Percentiles rank a stretch among this genome's conserved stretches.
Evolutionary conservation across 2,113 vertebrate species (phyloP).

Genomic region (Amblyornis subalaris): DNA sequence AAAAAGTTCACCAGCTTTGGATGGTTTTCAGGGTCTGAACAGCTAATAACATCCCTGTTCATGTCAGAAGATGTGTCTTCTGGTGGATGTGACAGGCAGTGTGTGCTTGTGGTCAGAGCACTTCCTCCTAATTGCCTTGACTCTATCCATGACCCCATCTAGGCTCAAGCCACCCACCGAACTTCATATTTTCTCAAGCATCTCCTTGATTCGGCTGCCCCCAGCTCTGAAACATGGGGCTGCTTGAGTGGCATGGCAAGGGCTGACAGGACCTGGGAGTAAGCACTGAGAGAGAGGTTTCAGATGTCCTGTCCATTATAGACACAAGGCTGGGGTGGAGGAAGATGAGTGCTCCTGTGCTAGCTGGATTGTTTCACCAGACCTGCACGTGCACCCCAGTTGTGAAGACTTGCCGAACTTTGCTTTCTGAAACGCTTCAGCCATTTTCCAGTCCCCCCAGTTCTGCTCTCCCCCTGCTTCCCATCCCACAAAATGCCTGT

Average conservation of each 20-base stretch:
- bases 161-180: neutral
- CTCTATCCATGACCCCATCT: neutral
- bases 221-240: neutral
- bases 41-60: neutral
- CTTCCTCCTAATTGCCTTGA: neutral
- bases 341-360: neutral
- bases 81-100: neutral
- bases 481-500: neutral
- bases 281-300: neutral
- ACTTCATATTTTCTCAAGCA: neutral
- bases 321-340: neutral
- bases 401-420: neutral
- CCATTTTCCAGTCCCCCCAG: neutral
- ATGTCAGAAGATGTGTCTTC: neutral
- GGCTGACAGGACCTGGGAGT: neutral
- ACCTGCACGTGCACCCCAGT: neutral
- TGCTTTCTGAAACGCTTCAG: neutral
- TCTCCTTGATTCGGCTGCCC: neutral
- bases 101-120: constrained; percentile 3
- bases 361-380: neutral
- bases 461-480: neutral
- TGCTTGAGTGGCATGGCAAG: neutral
- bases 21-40: neutral
- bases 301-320: neutral
- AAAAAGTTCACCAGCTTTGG: neutral